Conservation (phyloP, 2,797 vertebrate genomes). For the Pantherophis vulpinus region DNA sequence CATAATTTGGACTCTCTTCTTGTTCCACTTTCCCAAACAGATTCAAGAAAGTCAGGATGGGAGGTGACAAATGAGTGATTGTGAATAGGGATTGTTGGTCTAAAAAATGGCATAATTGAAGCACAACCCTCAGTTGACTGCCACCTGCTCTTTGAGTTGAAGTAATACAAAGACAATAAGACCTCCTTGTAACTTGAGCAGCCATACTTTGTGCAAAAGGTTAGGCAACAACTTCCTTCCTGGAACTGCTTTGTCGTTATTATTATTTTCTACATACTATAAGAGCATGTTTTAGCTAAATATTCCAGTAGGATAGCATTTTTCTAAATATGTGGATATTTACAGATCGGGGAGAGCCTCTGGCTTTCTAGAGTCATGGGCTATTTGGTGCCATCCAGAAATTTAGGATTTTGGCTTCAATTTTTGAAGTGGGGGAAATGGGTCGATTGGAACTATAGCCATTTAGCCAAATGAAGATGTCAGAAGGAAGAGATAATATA, state of each 20-base stretch:
- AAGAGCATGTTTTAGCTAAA: not conserved
- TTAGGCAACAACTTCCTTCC: not conserved
- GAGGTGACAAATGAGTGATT: not conserved
- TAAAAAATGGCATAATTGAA: not conserved
- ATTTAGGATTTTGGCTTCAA: not conserved
- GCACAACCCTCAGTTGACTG: not conserved
- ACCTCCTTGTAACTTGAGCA: not conserved
- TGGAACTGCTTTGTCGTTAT: not conserved
- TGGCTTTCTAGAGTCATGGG: not conserved
- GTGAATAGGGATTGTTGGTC: not conserved
- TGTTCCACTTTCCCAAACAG: not conserved
- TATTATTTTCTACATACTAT: not conserved
- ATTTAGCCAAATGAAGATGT: conserved; percentile 53
- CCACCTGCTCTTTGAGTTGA: not conserved
- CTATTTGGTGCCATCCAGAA: not conserved
- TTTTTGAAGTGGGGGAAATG: not conserved
- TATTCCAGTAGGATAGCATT: not conserved
- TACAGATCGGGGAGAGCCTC: too few relatives aligned
- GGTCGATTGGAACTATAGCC: conserved; percentile 18
- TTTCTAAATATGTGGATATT: not conserved
- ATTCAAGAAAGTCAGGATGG: not conserved
- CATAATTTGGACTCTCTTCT: not conserved
- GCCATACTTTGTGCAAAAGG: not conserved
- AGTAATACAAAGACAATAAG: not conserved
- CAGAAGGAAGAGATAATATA: conserved; percentile 47